These are phyloP conservation scores for Drosophila persimilis DNA, from an alignment of 1,140 invertebrate species.

Conservation along the genomic window DNA sequence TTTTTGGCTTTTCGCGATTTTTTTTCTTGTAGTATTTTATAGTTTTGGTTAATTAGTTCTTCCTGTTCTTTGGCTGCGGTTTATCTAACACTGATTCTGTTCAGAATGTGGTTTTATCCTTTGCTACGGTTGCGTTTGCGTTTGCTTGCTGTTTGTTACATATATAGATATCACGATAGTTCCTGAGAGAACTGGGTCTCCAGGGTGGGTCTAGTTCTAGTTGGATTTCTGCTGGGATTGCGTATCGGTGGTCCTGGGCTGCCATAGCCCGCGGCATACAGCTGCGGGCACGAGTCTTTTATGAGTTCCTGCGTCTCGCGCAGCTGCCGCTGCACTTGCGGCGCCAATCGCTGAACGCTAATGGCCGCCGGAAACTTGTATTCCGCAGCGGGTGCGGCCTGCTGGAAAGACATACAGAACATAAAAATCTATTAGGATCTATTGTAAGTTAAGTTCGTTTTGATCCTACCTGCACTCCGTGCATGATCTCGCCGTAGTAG, in stretches of 20 bases:
- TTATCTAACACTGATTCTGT: conserved; percentile 56
- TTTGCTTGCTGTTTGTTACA: conserved; percentile 72
- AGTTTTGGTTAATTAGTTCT: conserved; percentile 62
- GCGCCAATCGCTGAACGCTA: conserved; percentile 80
- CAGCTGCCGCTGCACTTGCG: conserved; percentile 81
- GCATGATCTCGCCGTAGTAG: conserved; percentile 80
- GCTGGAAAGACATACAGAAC: conserved; percentile 3
- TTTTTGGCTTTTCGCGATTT: conserved; percentile 30
- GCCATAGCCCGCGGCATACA: conserved; percentile 82
- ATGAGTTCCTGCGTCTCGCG: conserved; percentile 83
- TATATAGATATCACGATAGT: conserved; percentile 83
- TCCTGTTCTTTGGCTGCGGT: conserved; percentile 71
- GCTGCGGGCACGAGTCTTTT: conserved; percentile 83
- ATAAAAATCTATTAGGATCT: background rate
- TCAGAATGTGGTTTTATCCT: conserved; percentile 35
- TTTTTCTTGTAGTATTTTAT: conserved; percentile 26
- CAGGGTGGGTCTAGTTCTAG: conserved; percentile 83
- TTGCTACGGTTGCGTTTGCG: conserved; percentile 24
- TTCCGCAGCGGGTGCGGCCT: conserved; percentile 70
- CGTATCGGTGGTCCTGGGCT: conserved; percentile 82
- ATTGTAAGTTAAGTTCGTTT: conserved; percentile 1
- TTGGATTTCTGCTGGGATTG: conserved; percentile 79
- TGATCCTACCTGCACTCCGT: conserved; percentile 69
- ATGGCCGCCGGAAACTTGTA: conserved; percentile 82
- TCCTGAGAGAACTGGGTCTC: conserved; percentile 83